Percentiles rank a stretch among this genome's conserved stretches.
phyloP scores from a whole-genome alignment of 2,113 vertebrate species.

The Euleptes europaea region DNA sequence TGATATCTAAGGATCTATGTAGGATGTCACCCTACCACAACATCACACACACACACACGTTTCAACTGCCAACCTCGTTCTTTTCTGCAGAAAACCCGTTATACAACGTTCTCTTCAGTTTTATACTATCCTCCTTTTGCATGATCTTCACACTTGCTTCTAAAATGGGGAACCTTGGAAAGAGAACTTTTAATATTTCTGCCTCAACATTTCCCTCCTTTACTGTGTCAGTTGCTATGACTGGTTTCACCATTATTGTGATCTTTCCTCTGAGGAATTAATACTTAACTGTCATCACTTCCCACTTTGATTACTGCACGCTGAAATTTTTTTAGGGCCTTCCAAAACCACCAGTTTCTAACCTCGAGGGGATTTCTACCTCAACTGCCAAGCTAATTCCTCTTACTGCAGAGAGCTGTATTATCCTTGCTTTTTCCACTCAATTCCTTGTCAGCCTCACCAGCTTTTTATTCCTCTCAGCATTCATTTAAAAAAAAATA shows the following conservation, averaged over 20 bases:
- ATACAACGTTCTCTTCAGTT: neutral
- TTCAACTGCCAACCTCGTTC: neutral
- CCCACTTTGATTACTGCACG: conserved; percentile 2
- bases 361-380: conserved; percentile 11
- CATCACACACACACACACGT: neutral
- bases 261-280: conserved; percentile 18
- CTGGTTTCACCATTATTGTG: conserved; percentile 2
- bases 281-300: conserved; percentile 5
- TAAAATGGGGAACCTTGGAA: neutral
- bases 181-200: neutral
- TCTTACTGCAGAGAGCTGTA: neutral
- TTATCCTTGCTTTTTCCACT: conserved; percentile 1
- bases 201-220: neutral
- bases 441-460: neutral
- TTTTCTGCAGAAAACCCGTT: neutral
- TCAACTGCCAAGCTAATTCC: conserved; percentile 14
- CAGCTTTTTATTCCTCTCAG: neutral
- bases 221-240: neutral
- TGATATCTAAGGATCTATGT: neutral
- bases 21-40: neutral
- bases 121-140: neutral
- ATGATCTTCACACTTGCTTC: neutral
- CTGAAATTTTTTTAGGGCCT: neutral
- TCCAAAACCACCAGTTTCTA: neutral
- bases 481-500: neutral